Base-by-base conservation (phyloP, 1,140 invertebrate species). In the Drosophila funebris region DNA sequence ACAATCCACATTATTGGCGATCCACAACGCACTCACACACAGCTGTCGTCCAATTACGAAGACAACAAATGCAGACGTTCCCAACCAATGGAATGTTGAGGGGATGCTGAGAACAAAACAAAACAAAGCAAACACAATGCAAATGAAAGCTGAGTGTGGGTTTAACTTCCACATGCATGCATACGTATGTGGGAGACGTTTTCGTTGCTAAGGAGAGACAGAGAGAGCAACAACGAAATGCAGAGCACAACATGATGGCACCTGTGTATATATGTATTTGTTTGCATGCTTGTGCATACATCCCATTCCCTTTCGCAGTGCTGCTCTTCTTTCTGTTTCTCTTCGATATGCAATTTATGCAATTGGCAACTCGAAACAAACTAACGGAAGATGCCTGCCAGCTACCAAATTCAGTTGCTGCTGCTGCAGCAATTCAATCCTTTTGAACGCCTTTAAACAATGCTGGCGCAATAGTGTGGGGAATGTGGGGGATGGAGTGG, bases 21-120 rank as follows among this genome's bases (percentile, higher is more conserved):
- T 5, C 11, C 50, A 36, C 36, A 41, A 33, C 14, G 36, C 9
- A 52, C 5, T 7, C 9, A 36, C 8, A 33, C 14, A 8, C 2
- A 58, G 24, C 46, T 58, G 53, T 53, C 44, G 56, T 48, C 72
- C 61, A 75, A 67, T 75, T 76, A 73, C 54, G 20, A 41, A 57
- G 33, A 41, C 33, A 54, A 72, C 68, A 72, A 54, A 22, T 44
- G 44, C 20, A 27, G 44, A 9, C 11, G 3, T 4, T 3, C 5
- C n/a, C 13, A 22, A 48, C n/a, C 5, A 27, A 24, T 48, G 44
- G 22, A 48, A 29, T 48, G n/a, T 3, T 29, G 61, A 16, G 3
- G 36, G 33, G n/a, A 36, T 36, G 33, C 33, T n/a, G 16, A 43
- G 41, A 11, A 18, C 41, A 18, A 44, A 48, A 14, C 22, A 24